phyloP scores from a whole-genome alignment of 2,888 invertebrate genomes.

The Bugula neritina region DNA sequence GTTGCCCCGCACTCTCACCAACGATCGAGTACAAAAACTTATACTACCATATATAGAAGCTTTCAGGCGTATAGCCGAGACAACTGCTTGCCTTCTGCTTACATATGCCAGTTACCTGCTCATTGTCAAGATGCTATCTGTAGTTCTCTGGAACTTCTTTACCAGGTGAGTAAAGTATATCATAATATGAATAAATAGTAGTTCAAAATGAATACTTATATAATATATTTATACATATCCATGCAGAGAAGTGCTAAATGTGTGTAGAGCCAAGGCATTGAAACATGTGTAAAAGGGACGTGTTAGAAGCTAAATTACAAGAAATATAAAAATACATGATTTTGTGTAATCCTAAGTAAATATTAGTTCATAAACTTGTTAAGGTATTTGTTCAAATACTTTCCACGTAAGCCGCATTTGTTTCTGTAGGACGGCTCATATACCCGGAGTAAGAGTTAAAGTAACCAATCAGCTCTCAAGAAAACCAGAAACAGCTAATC shows the following conservation, averaged over 20 bases:
- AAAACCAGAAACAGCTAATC: not conserved
- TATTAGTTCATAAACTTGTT: too few species aligned
- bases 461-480: not conserved
- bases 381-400: too few species aligned
- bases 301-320: too few species aligned
- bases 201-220: too few species aligned
- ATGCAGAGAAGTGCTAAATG: too few species aligned
- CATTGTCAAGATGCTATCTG: constrained; percentile 20
- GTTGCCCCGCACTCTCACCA: not conserved
- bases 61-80: not conserved
- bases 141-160: constrained; percentile 25
- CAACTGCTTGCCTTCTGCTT: constrained; percentile 16
- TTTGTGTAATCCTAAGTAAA: too few species aligned
- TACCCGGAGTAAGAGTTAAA: constrained; percentile 4
- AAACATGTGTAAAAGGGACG: too few species aligned
- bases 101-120: constrained; percentile 17
- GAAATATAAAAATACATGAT: too few species aligned
- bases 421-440: not conserved
- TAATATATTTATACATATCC: too few species aligned
- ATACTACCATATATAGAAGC: constrained; percentile 19
- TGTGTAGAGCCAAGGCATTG: too few species aligned
- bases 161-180: constrained; percentile 21
- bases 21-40: not conserved
- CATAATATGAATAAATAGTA: too few species aligned
- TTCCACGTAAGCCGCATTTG: too few species aligned